phyloP scores from a whole-genome alignment of 2,888 invertebrate species.

The Pseudococcus longispinus region DNA sequence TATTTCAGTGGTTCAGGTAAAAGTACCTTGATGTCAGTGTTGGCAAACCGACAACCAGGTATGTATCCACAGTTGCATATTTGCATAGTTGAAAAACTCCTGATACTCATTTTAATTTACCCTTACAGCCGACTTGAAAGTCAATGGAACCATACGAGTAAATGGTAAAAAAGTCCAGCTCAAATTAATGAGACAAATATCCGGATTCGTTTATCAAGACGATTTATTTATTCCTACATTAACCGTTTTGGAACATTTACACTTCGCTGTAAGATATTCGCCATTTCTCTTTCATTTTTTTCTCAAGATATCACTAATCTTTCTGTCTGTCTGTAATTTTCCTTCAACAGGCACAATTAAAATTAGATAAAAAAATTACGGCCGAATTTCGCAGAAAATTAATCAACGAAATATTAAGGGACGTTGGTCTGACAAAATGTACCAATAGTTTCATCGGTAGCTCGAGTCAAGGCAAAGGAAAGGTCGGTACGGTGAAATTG shows the following conservation, averaged over 20 bases:
- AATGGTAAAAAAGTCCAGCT: constrained; percentile 47
- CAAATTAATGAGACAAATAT: constrained; percentile 79
- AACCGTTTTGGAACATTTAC: constrained; percentile 86
- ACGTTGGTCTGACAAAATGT: constrained; percentile 75
- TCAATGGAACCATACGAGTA: constrained; percentile 44
- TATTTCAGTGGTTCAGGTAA: constrained; percentile 82
- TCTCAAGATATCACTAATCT: background rate
- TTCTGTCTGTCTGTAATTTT: background rate
- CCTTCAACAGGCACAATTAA: constrained; percentile 73
- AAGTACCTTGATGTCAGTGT: constrained; percentile 83
- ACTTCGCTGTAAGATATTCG: constrained; percentile 75
- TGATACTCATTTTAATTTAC: background rate
- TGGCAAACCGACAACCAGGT: constrained; percentile 75
- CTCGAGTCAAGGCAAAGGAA: constrained; percentile 58
- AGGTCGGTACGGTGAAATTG: constrained; percentile 41
- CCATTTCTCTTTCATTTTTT: background rate
- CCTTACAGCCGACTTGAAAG: constrained; percentile 42
- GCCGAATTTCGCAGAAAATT: constrained; percentile 70
- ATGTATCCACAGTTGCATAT: background rate
- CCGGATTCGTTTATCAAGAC: constrained; percentile 91
- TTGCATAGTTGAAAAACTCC: too few relatives aligned
- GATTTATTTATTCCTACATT: constrained; percentile 86
- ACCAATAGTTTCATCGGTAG: constrained; percentile 81
- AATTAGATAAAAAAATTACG: constrained; percentile 75
- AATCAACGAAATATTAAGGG: constrained; percentile 74